A percentile compares a stretch with the other conserved stretches of the same genome.
These are phyloP conservation scores for Australoheros scitulus DNA, from an alignment of 2,113 vertebrate genomes.

Conservation along the genomic window DNA sequence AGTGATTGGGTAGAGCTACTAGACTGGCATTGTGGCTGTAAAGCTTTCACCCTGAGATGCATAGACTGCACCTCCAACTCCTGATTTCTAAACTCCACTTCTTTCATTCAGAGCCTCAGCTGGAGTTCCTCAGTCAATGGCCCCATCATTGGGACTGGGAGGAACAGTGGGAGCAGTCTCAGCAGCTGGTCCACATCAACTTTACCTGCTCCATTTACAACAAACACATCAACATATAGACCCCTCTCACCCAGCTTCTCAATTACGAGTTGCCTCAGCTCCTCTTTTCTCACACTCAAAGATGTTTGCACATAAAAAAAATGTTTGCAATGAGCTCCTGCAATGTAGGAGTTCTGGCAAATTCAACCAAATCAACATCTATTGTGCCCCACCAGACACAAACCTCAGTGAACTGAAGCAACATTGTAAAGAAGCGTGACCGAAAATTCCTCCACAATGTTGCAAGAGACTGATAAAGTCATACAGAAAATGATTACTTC, in stretches of 20 bases:
- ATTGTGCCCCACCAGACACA: neutral
- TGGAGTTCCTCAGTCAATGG: neutral
- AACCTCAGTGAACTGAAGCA: neutral
- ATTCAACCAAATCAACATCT: neutral
- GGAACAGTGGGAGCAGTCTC: too few relatives aligned
- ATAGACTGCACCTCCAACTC: neutral
- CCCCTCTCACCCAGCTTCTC: neutral
- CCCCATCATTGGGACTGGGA: neutral
- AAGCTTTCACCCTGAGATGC: neutral
- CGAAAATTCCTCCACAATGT: neutral
- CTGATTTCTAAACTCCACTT: neutral
- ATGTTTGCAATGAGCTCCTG: neutral
- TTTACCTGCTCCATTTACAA: neutral
- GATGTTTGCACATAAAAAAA: neutral
- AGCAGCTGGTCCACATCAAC: neutral
- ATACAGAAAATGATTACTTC: neutral
- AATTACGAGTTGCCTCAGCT: neutral
- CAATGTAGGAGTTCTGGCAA: neutral
- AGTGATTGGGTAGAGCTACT: neutral
- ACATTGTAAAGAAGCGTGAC: neutral
- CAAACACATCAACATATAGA: neutral
- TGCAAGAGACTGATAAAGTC: too few relatives aligned
- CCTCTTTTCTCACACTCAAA: neutral
- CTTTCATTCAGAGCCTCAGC: neutral
- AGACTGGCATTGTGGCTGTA: neutral